Base-by-base conservation (phyloP, 2,113 vertebrate species). In the Callionymus lyra region DNA sequence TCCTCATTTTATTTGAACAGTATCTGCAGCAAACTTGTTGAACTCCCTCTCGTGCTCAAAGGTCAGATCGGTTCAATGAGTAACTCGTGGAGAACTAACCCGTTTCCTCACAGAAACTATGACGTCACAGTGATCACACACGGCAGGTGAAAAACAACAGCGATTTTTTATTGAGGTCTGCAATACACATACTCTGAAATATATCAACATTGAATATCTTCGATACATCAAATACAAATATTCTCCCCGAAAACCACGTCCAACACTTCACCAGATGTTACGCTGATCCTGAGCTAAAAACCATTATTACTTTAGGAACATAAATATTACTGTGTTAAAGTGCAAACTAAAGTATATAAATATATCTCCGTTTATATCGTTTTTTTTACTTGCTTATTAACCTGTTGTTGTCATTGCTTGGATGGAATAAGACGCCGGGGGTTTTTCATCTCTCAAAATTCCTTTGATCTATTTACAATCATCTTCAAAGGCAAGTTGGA, bases 211-310 rank as follows among this genome's bases (percentile, higher is more conserved):
- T 68, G 67, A 80, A 53, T 52, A 71, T 74, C 47, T 48, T 70
- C 68, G 63, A 73, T 79, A 77, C 55, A 72, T 53, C 79, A 72
- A 74, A 62, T 81, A 79, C 66, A 82, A 82, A 82, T 69, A 74
- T 66, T 48, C 59, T 53, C 52, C 68, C 45, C 55, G 27, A 51
- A 36, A 63, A 75, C 56, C 61, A 60, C 80, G 65, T 77, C 66
- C 67, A 68, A 64, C 55, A 67, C 52, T 50, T 75, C 39, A 54
- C 51, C 47, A 54, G 60, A 14, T 50, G 21, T 27, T 27, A 5
- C 21, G 8, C 21, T 8, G 21, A 60, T 58, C 70, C 74, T 78
- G 74, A 82, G 77, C 74, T 60, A 41, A 56, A 43, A 56, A 36
- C 13, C 45, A 38, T 54, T 34, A 46, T 47, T n/a, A 36, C 10